A percentile compares a stretch with the other conserved stretches of the same genome.
phyloP scores from a whole-genome alignment of 2,113 vertebrate species.

The Ovis canadensis region DNA sequence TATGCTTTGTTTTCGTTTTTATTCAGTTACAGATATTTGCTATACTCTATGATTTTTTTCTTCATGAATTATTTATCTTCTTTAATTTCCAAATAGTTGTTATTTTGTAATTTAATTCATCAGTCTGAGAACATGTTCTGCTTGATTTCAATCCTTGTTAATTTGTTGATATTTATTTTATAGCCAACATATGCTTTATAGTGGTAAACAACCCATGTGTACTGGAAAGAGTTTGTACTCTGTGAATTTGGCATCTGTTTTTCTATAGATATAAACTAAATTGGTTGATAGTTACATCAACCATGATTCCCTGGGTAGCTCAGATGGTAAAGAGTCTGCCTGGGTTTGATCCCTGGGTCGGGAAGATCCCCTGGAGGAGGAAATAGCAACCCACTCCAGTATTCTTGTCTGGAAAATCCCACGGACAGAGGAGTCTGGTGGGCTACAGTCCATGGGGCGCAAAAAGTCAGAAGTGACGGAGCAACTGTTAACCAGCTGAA shows the following conservation, averaged over 20 bases:
- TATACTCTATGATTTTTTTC: not conserved
- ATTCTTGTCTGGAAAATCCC: not conserved
- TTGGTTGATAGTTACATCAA: not conserved
- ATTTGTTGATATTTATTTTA: not conserved
- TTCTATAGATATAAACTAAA: not conserved
- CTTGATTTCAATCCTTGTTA: not conserved
- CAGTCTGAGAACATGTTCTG: not conserved
- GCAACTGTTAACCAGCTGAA: not conserved
- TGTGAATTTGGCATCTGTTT: not conserved
- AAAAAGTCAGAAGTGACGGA: accelerated
- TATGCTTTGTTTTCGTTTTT: not conserved
- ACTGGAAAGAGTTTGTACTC: not conserved
- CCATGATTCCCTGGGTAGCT: not conserved
- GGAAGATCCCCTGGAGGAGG: not conserved
- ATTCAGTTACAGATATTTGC: not conserved
- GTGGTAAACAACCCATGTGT: not conserved
- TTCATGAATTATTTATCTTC: not conserved
- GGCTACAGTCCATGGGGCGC: not conserved
- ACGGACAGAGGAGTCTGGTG: not conserved
- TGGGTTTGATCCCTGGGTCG: not conserved
- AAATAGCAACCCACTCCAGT: not conserved
- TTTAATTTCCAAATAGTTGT: not conserved
- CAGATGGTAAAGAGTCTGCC: not conserved
- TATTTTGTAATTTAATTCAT: not conserved
- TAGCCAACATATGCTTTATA: not conserved